These are phyloP conservation scores for Drosophila tsacasi DNA, from an alignment of 1,140 invertebrate genomes.

Conservation along the genomic window DNA sequence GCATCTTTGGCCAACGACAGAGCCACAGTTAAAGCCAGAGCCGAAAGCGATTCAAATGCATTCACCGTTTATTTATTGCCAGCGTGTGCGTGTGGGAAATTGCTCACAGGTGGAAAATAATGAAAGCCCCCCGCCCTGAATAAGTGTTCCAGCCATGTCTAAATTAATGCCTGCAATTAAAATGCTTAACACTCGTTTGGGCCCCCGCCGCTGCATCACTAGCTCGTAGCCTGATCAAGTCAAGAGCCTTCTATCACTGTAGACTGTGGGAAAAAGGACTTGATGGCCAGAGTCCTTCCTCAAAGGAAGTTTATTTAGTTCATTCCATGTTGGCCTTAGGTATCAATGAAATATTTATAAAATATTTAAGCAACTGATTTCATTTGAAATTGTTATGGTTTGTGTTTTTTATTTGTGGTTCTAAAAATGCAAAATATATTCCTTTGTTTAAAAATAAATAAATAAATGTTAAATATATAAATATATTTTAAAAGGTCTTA, in stretches of 20 bases:
- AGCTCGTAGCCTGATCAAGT: constrained; percentile 23
- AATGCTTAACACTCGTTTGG: constrained; percentile 67
- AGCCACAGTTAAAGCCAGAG: background rate
- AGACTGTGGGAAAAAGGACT: background rate
- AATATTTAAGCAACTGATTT: background rate
- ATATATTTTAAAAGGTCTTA: background rate
- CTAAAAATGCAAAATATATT: background rate
- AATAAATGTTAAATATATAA: background rate
- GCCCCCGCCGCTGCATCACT: background rate
- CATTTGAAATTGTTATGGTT: background rate
- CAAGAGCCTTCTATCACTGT: background rate
- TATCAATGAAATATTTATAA: background rate
- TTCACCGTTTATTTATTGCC: constrained; percentile 65
- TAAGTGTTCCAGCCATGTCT: constrained; percentile 44
- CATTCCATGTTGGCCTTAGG: background rate
- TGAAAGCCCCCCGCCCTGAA: constrained; percentile 16
- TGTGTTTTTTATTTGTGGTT: background rate
- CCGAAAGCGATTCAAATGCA: constrained; percentile 34
- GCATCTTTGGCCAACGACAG: background rate
- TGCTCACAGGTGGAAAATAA: constrained; percentile 23
- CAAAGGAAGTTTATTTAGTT: background rate
- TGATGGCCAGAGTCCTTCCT: background rate
- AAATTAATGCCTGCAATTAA: constrained; percentile 75
- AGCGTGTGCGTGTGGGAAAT: constrained; percentile 21
- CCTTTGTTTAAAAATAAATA: too few species aligned